A percentile compares a stretch with the other conserved stretches of the same genome.
Evolutionary conservation across 2,888 invertebrate genomes (phyloP).

Genomic region (Lamellibrachia satsuma): DNA sequence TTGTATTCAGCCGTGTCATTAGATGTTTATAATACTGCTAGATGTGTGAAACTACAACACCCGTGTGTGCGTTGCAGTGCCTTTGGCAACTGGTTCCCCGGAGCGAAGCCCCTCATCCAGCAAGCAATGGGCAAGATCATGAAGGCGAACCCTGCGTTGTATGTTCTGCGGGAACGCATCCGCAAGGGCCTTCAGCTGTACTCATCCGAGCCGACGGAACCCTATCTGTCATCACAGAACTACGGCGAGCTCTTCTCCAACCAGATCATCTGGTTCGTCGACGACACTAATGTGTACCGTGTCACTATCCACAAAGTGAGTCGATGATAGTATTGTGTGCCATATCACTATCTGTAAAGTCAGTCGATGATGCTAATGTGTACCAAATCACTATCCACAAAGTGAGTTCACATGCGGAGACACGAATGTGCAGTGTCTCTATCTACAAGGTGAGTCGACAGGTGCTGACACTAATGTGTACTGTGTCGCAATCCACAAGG

Average conservation of each 20-base stretch:
- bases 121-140: slow-evolving; percentile 99
- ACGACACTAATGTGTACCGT: slow-evolving; percentile 98
- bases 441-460: not conserved
- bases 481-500: not conserved
- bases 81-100: slow-evolving; percentile 99
- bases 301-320: slow-evolving; percentile 94
- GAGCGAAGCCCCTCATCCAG: slow-evolving; percentile 96
- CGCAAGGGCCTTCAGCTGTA: slow-evolving; percentile 98
- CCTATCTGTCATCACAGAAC: slow-evolving; percentile 98
- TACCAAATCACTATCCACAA: slow-evolving; percentile 86
- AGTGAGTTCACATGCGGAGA: slow-evolving; percentile 46
- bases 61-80: slow-evolving; percentile 71
- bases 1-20: not conserved
- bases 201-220: slow-evolving; percentile 98
- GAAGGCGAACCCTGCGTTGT: slow-evolving; percentile 99
- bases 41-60: not conserved
- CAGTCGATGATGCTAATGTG: slow-evolving; percentile 63
- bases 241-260: slow-evolving; percentile 99
- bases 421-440: not conserved
- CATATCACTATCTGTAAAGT: slow-evolving; percentile 68
- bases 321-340: not conserved
- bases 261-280: slow-evolving; percentile 99
- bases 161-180: slow-evolving; percentile 95
- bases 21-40: not conserved
- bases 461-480: not conserved